These are phyloP conservation scores for Oryzias javanicus DNA, from an alignment of 2,113 vertebrate species.

Conservation along the genomic window DNA sequence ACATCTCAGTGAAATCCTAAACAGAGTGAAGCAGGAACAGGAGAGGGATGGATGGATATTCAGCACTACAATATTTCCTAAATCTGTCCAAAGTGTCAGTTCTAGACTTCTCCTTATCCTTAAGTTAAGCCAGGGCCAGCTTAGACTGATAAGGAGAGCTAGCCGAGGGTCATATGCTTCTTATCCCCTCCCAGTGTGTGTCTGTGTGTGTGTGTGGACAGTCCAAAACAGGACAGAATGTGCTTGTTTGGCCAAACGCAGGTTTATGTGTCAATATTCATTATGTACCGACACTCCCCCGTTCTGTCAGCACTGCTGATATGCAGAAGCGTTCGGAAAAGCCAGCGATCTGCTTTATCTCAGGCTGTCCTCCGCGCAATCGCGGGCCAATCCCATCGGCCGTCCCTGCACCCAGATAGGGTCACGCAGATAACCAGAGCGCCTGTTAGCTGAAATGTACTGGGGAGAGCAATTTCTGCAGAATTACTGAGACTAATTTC, in stretches of 20 bases:
- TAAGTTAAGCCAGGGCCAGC: conserved; percentile 61
- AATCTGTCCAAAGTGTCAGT: conserved; percentile 62
- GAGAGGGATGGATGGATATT: conserved; percentile 13
- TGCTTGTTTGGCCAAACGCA: conserved; percentile 16
- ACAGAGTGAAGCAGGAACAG: no score
- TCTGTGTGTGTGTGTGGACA: conserved; percentile 21
- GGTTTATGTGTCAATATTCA: conserved; percentile 17
- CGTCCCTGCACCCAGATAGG: conserved; percentile 15
- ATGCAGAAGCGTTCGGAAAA: conserved; percentile 25
- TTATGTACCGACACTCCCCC: conserved; percentile 23
- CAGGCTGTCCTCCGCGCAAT: conserved; percentile 36
- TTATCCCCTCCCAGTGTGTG: conserved; percentile 32
- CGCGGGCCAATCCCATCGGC: conserved; percentile 16
- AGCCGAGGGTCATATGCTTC: conserved; percentile 59
- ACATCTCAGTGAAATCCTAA: conserved; percentile 12
- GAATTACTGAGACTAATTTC: no score
- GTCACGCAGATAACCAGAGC: conserved; percentile 11
- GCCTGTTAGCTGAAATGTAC: conserved; percentile 11
- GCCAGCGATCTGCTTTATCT: conserved; percentile 44
- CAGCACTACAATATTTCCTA: conserved; percentile 37
- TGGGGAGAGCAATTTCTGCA: conserved; percentile 6
- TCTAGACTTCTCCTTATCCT: conserved; percentile 60
- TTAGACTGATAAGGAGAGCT: conserved; percentile 66
- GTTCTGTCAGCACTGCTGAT: conserved; percentile 39
- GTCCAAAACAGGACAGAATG: conserved; percentile 21